Conservation (phyloP, 1,140 invertebrate species). For the Plutomurus gul region DNA sequence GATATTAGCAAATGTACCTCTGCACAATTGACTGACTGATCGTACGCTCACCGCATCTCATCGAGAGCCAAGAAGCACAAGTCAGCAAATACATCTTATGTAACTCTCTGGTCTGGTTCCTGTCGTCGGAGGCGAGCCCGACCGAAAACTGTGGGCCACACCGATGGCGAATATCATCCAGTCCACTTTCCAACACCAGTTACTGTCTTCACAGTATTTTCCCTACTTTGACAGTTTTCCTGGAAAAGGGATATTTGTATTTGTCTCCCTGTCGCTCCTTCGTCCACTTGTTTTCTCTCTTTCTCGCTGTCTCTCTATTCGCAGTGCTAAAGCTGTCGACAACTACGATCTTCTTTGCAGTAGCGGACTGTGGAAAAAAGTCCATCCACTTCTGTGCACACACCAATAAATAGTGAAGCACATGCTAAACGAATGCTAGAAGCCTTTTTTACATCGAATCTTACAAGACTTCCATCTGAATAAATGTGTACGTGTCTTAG, state of each 20-base stretch:
- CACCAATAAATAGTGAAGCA: too few species aligned
- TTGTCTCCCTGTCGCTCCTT: neutral
- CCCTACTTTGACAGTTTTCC: neutral
- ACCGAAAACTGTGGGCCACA: neutral
- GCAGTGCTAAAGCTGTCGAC: too few species aligned
- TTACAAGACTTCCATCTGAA: too few species aligned
- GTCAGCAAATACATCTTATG: slow-evolving; percentile 3
- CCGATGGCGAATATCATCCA: neutral
- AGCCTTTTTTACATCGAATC: too few species aligned
- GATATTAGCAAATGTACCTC: too few species aligned
- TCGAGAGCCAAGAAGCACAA: neutral
- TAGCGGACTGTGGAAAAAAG: too few species aligned
- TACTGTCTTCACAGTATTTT: neutral
- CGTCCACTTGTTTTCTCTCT: neutral
- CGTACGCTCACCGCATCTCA: too few species aligned
- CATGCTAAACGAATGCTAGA: too few species aligned
- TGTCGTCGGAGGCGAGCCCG: neutral
- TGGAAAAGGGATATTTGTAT: neutral
- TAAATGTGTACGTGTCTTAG: too few species aligned
- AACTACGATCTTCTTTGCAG: too few species aligned
- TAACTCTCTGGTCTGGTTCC: slow-evolving; percentile 14
- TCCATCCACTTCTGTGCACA: too few species aligned
- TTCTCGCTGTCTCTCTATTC: neutral
- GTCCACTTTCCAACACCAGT: neutral
- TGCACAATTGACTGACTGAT: slow-evolving; percentile 4